Conservation (phyloP, 2,113 vertebrate genomes). For the Triplophysa tibetana region DNA sequence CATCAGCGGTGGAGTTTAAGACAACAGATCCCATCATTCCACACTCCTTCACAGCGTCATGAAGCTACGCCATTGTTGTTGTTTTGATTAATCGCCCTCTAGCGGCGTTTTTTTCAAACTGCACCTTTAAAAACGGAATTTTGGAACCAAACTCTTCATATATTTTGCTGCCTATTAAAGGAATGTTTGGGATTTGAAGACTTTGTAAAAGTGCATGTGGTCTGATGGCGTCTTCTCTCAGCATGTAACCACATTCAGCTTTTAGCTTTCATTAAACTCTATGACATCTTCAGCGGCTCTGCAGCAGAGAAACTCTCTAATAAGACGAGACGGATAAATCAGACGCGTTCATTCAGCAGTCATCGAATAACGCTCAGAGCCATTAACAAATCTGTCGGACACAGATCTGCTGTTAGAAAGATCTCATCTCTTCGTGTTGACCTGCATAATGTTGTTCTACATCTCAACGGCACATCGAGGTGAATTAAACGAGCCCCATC, state of each 20-base stretch:
- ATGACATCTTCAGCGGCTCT: neutral
- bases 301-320: slow-evolving; percentile 19
- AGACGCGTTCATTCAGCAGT: slow-evolving; percentile 32
- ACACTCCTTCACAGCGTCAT: no score
- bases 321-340: slow-evolving; percentile 24
- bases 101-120: no score
- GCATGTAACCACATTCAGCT: neutral
- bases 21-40: no score
- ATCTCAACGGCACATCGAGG: slow-evolving; percentile 3
- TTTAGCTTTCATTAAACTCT: slow-evolving; percentile 9
- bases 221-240: neutral
- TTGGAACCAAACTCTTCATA: no score
- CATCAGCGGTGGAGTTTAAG: no score
- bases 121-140: no score
- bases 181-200: no score
- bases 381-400: slow-evolving; percentile 42
- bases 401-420: slow-evolving; percentile 34
- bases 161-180: no score
- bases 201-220: no score
- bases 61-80: no score
- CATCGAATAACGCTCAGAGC: slow-evolving; percentile 17
- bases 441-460: slow-evolving; percentile 42
- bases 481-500: slow-evolving; percentile 10
- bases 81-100: no score
- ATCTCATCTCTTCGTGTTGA: slow-evolving; percentile 47